Evolutionary conservation across 2,888 invertebrate genomes (phyloP), one percentile per base, ranked within the genome.

Genomic region (Ormyrus pomaceus): DNA sequence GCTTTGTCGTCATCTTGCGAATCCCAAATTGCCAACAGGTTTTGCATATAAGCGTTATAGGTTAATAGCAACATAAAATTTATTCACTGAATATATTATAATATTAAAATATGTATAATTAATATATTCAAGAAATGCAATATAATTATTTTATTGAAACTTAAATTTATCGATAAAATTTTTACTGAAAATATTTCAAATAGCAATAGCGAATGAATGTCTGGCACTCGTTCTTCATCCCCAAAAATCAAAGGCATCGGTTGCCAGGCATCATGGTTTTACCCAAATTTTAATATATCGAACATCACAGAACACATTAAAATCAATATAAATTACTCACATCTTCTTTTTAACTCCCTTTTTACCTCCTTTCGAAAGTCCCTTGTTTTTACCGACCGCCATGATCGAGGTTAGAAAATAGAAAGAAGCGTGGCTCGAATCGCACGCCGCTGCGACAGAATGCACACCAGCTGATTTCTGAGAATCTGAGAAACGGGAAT

Each of bases 331-430:
- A 89, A 89, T 84, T 91, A 96, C 97, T 95, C 95, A 98, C 98
- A 98, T 95, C 97, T 99, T 99, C 97, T 99, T 99, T 92, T 99
- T 99, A 88, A 97, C 96, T 91, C 99, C 99, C 93, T 99, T 99
- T 93, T 99, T 99, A 91, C 99, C 99, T 91, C 98, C 98, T 95
- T 99, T 99, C 85, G 97, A 96, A 83, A 99, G 95, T 88, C 99
- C 97, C 93, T 97, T 97, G 94, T 97, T 97, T 94, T 97, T 97
- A 89, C 97, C 97, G 87, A 97, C 96, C 92, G 96, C 96, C 96
- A 96, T 96, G 92, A 90, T 68, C 75, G 71, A 75, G 71, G 78
- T 71, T 81, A 78, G 34, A 69, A 81, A 78, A 75, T 68, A 78
- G 81, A 81, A 81, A 81, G 78, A 58, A 69, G 34, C 34, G 34